Percentiles rank a stretch among this genome's conserved stretches.
Conservation (phyloP, 2,113 vertebrate species). For the Aphyosemion australe region DNA sequence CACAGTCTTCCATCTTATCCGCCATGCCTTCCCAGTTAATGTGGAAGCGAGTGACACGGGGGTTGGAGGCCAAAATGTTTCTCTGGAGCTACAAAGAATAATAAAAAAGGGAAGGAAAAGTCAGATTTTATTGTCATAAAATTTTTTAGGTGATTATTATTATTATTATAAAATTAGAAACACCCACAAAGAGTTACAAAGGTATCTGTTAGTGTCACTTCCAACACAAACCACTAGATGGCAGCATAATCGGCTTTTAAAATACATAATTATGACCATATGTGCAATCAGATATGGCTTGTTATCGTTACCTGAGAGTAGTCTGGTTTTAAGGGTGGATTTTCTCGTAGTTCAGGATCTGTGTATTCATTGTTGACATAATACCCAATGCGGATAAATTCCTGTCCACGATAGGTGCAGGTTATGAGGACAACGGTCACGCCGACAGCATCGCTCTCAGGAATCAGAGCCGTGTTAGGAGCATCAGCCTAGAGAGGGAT, state of each 20-base stretch:
- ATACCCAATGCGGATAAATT: slow-evolving; percentile 92
- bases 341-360: slow-evolving; percentile 86
- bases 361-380: slow-evolving; percentile 94
- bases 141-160: too few species aligned
- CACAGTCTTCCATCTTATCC: slow-evolving; percentile 85
- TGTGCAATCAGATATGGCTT: not conserved
- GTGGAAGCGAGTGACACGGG: slow-evolving; percentile 90
- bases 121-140: not conserved
- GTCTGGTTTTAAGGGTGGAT: slow-evolving; percentile 87
- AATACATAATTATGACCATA: not conserved
- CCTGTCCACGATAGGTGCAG: slow-evolving; percentile 89
- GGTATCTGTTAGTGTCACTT: not conserved
- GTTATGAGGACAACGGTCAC: slow-evolving; percentile 91
- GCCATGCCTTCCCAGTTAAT: slow-evolving; percentile 89
- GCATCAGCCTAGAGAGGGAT: slow-evolving; percentile 83
- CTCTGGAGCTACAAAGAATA: slow-evolving; percentile 82
- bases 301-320: slow-evolving; percentile 83
- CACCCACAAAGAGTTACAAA: too few species aligned
- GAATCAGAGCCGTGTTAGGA: slow-evolving; percentile 86
- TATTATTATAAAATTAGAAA: too few species aligned
- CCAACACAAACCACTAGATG: slow-evolving; percentile 28
- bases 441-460: slow-evolving; percentile 89
- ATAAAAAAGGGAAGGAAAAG: not conserved
- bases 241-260: slow-evolving; percentile 6
- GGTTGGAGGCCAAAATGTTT: slow-evolving; percentile 90